Conservation (phyloP, 1,140 invertebrate genomes). For the Euwallacea fornicatus region DNA sequence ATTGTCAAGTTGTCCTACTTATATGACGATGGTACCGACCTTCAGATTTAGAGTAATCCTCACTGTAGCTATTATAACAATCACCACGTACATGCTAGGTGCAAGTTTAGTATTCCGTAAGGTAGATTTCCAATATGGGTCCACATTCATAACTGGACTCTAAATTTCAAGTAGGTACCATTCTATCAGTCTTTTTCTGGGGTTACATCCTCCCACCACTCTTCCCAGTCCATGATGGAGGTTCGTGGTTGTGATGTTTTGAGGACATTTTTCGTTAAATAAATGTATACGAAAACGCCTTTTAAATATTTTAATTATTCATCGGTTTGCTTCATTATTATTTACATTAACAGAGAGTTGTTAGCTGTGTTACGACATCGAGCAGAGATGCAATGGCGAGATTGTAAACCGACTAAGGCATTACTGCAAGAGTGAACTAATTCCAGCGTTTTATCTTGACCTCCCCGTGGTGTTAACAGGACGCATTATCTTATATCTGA, state of each 20-base stretch:
- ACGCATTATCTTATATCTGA: too few species aligned
- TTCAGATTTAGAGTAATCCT: constrained; percentile 63
- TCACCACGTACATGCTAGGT: constrained; percentile 55
- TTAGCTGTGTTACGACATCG: too few species aligned
- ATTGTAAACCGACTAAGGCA: too few species aligned
- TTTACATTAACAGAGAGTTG: too few species aligned
- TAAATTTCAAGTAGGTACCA: constrained; percentile 53
- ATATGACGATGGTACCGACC: constrained; percentile 55
- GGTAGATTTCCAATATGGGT: constrained; percentile 10
- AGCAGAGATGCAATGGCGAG: too few species aligned
- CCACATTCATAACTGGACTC: constrained; percentile 3
- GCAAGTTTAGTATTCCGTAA: constrained; percentile 40
- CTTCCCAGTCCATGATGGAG: constrained; percentile 61
- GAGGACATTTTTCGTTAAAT: too few species aligned
- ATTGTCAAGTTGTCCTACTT: constrained; percentile 54
- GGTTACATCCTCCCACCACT: constrained; percentile 61
- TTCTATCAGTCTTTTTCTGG: constrained; percentile 70
- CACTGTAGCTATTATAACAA: constrained; percentile 64
- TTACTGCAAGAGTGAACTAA: too few species aligned
- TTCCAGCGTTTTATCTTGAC: too few species aligned
- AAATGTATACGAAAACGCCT: too few species aligned
- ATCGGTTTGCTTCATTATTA: too few species aligned
- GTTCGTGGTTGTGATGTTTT: background rate
- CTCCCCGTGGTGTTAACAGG: too few species aligned
- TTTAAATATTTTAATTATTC: too few species aligned